phyloP scores from a whole-genome alignment of 2,113 vertebrate species.

The Callospermophilus lateralis region DNA sequence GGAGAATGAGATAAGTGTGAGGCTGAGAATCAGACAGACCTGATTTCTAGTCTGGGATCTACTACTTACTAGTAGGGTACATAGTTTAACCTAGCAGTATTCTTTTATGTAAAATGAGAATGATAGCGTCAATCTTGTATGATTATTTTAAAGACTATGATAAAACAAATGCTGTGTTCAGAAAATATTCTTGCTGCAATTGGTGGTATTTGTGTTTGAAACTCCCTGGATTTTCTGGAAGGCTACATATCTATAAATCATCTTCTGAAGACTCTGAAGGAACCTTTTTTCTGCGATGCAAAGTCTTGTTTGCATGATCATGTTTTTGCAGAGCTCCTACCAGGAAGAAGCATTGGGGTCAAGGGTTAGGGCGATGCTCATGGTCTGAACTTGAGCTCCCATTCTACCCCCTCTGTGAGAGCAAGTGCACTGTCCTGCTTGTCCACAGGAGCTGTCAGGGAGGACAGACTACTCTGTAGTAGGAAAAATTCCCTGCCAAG shows the following conservation, averaged over 20 bases:
- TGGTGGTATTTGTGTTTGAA: background rate
- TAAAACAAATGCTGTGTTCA: background rate
- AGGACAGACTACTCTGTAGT: background rate
- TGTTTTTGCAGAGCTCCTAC: background rate
- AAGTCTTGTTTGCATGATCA: background rate
- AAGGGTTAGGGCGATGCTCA: background rate
- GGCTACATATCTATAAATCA: background rate
- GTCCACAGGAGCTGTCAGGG: background rate
- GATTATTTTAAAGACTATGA: conserved; percentile 10
- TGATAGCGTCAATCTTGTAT: background rate
- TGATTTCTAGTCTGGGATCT: background rate
- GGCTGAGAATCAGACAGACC: background rate
- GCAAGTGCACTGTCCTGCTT: background rate
- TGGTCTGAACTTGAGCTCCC: background rate
- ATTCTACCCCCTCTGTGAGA: background rate
- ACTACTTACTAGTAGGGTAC: background rate
- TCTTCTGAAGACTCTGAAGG: background rate
- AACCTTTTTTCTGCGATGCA: background rate
- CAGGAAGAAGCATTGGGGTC: background rate
- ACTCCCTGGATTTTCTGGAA: background rate
- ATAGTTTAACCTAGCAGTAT: background rate
- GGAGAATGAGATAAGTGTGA: background rate
- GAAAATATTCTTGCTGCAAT: background rate
- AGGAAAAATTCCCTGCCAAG: background rate
- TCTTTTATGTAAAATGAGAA: conserved; percentile 23